These are phyloP conservation scores for Acronicta alni DNA, from an alignment of 2,888 invertebrate genomes.

Conservation along the genomic window DNA sequence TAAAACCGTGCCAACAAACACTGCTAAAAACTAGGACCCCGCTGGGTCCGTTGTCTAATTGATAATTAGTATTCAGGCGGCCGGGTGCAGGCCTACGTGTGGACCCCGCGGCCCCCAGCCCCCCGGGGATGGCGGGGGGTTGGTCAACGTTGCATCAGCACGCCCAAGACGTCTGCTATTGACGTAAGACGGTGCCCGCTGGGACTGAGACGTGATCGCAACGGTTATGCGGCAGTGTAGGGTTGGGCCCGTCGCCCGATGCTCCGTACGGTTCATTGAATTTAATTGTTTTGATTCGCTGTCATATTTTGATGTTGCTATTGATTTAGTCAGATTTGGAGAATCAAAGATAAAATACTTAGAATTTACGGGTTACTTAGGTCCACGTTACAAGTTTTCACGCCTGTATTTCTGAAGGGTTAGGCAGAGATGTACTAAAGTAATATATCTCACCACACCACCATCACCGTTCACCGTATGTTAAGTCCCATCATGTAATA, in stretches of 20 bases:
- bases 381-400: too few relatives aligned
- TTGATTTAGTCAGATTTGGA: too few relatives aligned
- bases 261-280: slow-evolving; percentile 41
- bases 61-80: slow-evolving; percentile 84
- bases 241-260: slow-evolving; percentile 19
- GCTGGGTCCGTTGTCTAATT: slow-evolving; percentile 67
- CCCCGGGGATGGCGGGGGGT: slow-evolving; percentile 55
- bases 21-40: slow-evolving; percentile 37
- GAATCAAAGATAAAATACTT: too few relatives aligned
- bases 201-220: slow-evolving; percentile 73
- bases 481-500: too few relatives aligned
- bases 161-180: slow-evolving; percentile 74
- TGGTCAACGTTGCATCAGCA: slow-evolving; percentile 71
- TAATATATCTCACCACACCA: too few relatives aligned
- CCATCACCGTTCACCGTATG: too few relatives aligned
- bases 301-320: slow-evolving; percentile 10
- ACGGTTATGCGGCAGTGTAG: slow-evolving; percentile 28
- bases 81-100: slow-evolving; percentile 82
- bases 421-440: too few relatives aligned
- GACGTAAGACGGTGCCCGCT: slow-evolving; percentile 73
- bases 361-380: too few relatives aligned
- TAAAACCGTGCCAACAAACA: slow-evolving; percentile 16
- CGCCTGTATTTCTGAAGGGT: too few relatives aligned
- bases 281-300: slow-evolving; percentile 46
- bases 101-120: slow-evolving; percentile 55